phyloP scores from a whole-genome alignment of 2,113 vertebrate species.

The Marmota monax region DNA sequence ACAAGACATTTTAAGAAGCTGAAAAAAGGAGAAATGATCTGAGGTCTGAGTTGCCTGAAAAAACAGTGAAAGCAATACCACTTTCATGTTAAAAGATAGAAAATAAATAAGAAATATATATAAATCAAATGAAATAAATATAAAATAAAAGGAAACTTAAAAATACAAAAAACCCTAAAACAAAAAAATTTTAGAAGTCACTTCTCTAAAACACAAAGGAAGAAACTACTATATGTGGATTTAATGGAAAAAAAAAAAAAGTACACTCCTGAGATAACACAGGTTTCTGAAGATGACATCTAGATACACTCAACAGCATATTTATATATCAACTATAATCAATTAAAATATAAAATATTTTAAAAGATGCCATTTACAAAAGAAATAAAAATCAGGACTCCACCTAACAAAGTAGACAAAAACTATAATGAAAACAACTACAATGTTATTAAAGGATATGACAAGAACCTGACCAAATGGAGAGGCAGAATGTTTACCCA shows the following conservation, averaged over 20 bases:
- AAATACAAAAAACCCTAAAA: no score
- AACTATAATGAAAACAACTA: not conserved
- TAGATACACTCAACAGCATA: not conserved
- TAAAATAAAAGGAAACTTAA: no score
- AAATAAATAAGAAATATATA: not conserved
- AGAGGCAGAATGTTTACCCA: not conserved
- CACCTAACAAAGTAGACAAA: not conserved
- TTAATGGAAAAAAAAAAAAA: not conserved
- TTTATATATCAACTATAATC: not conserved
- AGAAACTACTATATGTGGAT: not conserved
- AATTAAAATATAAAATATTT: not conserved
- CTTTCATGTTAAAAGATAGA: not conserved
- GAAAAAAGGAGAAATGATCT: not conserved
- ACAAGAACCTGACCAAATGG: not conserved
- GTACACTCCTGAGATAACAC: not conserved
- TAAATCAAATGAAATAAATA: no score
- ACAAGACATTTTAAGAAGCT: not conserved
- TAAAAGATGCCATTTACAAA: not conserved
- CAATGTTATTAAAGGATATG: not conserved
- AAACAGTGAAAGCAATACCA: not conserved
- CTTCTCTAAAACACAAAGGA: not conserved
- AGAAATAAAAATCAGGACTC: slow-evolving; percentile 18
- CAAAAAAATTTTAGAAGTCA: no score
- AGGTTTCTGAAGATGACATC: not conserved
- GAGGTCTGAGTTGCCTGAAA: not conserved